These are phyloP conservation scores for Pituophis catenifer DNA, from an alignment of 2,113 vertebrate genomes.

Conservation along the genomic window DNA sequence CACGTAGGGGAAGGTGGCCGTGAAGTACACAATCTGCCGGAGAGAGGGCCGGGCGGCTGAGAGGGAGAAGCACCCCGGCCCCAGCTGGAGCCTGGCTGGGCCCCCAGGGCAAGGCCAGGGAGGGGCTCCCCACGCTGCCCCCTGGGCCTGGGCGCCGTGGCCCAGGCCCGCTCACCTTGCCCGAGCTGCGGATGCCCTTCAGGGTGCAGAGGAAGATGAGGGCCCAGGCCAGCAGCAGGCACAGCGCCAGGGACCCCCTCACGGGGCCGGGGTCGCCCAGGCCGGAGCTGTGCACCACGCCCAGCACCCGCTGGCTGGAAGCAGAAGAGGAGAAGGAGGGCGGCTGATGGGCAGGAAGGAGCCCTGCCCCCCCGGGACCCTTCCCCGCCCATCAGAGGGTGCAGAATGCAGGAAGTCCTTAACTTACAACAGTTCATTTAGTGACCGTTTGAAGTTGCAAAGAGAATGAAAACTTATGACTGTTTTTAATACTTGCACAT, in stretches of 20 bases:
- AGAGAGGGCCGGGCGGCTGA: not conserved
- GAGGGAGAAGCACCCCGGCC: not conserved
- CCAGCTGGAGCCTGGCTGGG: fast-evolving
- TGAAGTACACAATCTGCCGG: constrained; percentile 85
- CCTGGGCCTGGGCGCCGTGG: constrained; percentile 78
- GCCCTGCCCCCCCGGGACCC: not conserved
- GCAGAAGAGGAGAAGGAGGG: fast-evolving
- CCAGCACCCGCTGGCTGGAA: constrained; percentile 81
- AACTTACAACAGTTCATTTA: not conserved
- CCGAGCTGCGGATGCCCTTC: constrained; percentile 86
- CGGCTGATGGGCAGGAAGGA: fast-evolving
- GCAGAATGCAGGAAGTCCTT: not conserved
- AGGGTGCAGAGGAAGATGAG: constrained; percentile 89
- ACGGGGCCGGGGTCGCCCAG: constrained; percentile 87
- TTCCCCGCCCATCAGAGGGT: fast-evolving
- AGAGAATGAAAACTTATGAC: too few species aligned
- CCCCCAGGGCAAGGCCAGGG: not conserved
- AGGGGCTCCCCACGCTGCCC: constrained; percentile 15
- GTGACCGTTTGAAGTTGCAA: not conserved
- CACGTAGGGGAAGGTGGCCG: constrained; percentile 86
- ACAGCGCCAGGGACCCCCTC: constrained; percentile 83
- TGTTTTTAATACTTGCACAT: too few species aligned
- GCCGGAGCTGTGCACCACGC: constrained; percentile 74
- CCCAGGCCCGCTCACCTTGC: constrained; percentile 76
- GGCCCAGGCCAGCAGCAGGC: constrained; percentile 84